Evolutionary conservation across 2,113 vertebrate species (phyloP).

Genomic region (Bos indicus): DNA sequence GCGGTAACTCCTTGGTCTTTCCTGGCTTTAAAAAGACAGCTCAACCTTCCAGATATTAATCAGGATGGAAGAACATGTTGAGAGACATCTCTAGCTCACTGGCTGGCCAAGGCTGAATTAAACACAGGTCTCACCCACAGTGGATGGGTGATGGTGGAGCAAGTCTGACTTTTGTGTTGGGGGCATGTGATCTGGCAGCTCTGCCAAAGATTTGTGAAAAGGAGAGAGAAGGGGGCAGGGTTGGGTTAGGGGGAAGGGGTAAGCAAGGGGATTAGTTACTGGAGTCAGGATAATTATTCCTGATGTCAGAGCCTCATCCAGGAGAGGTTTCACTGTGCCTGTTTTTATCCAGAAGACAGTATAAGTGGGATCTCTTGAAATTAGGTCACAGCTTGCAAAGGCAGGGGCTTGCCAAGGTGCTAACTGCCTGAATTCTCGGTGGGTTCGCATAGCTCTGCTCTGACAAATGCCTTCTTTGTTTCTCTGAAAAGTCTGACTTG

Average conservation of each 20-base stretch:
- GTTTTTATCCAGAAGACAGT: constrained; percentile 54
- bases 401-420: constrained; percentile 61
- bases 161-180: background rate
- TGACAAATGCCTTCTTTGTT: constrained; percentile 71
- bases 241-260: background rate
- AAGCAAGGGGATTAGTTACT: background rate
- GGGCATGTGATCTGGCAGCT: background rate
- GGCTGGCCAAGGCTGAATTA: background rate
- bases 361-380: constrained; percentile 44
- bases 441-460: constrained; percentile 5
- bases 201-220: background rate
- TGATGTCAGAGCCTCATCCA: constrained; percentile 47
- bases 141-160: background rate
- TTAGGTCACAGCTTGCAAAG: constrained; percentile 57
- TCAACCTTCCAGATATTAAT: background rate
- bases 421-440: background rate
- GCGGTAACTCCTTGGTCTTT: background rate
- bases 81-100: accelerated
- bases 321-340: constrained; percentile 6
- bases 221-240: background rate
- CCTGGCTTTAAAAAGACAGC: background rate
- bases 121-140: background rate
- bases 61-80: background rate
- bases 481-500: constrained; percentile 51
- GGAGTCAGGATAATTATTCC: constrained; percentile 35